Conservation (phyloP, 1,140 invertebrate species). For the Formica exsecta region DNA sequence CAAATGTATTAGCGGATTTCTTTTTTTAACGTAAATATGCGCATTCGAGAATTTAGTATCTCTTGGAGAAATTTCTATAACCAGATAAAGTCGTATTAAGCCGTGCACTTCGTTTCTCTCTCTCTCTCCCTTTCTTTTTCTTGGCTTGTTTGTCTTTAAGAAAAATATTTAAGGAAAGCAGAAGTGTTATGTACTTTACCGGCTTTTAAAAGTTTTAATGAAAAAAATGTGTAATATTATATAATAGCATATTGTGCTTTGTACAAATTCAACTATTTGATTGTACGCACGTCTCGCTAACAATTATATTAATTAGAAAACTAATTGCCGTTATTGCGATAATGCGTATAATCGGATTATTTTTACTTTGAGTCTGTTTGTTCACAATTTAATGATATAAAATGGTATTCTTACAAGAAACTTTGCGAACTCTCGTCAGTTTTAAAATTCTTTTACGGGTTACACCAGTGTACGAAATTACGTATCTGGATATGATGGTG, state of each 20-base stretch:
- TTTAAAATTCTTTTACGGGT: not conserved
- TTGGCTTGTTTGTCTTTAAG: conserved; percentile 42
- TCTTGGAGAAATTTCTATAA: conserved; percentile 52
- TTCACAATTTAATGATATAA: conserved; percentile 1
- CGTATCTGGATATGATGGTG: not conserved
- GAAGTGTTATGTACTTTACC: not conserved
- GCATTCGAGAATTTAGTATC: conserved; percentile 27
- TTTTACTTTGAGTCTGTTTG: conserved; percentile 20
- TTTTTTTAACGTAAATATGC: conserved; percentile 23
- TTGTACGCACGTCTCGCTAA: conserved; percentile 3
- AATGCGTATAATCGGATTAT: conserved; percentile 47
- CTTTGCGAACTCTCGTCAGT: not conserved
- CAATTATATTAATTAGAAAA: conserved; percentile 46
- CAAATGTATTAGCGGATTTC: conserved; percentile 49
- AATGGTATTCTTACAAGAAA: not conserved
- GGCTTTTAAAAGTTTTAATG: conserved; percentile 51
- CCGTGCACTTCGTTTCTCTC: not conserved
- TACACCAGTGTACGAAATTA: not conserved
- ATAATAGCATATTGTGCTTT: conserved; percentile 1
- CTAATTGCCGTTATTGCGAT: conserved; percentile 9
- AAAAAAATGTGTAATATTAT: conserved; percentile 34
- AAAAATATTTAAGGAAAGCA: conserved; percentile 30
- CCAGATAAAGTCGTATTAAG: conserved; percentile 48
- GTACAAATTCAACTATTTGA: conserved; percentile 27
- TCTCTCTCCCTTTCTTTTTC: not conserved